Base-by-base conservation (phyloP, 2,888 invertebrate genomes). In the Chrysina gloriosa region DNA sequence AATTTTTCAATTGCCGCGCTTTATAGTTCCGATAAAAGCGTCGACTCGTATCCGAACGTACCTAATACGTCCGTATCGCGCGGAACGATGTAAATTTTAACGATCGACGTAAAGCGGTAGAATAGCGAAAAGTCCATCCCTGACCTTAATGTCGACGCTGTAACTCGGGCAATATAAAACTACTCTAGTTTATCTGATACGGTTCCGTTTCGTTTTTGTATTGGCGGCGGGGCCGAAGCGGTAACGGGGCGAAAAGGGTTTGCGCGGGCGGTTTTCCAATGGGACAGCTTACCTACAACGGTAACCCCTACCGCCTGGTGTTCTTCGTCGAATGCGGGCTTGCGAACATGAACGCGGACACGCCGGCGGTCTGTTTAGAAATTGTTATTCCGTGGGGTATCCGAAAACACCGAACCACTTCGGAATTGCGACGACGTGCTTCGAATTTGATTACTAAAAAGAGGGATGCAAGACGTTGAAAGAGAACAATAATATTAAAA, bases 391-490 rank as follows among this genome's bases (percentile, higher is more conserved):
- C 52, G 52, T 39, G 11, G 25, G 39, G 64, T 42, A 52, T 36
- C 27, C 48, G 25, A 64, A 64, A 64, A 52, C 64, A 64, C 50
- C 48, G 64, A 52, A 64, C 23, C 64, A 48, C 52, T 52, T 64
- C 34, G 63, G 39, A 64, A 52, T 52, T 52, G 64, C 25, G 50
- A 14, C n/a, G 23, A 16, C 64, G 52, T 52, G 52, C 23, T 6
- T 42, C 4, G 64, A 64, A 64, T 64, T 39, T 39, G 16, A 39
- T 64, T 64, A 64, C 52, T 29, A 34, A 39, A 52, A 39, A 52
- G n/a, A n/a, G n/a, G n/a, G n/a, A n/a, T n/a, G n/a, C n/a, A n/a
- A n/a, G n/a, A n/a, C n/a, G n/a, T n/a, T n/a, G n/a, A n/a, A n/a
- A n/a, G n/a, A n/a, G n/a, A n/a, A n/a, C n/a, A n/a, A n/a, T n/a